A percentile compares a stretch with the other conserved stretches of the same genome.
phyloP scores from a whole-genome alignment of 2,113 vertebrate genomes.

The Peucedramus taeniatus region DNA sequence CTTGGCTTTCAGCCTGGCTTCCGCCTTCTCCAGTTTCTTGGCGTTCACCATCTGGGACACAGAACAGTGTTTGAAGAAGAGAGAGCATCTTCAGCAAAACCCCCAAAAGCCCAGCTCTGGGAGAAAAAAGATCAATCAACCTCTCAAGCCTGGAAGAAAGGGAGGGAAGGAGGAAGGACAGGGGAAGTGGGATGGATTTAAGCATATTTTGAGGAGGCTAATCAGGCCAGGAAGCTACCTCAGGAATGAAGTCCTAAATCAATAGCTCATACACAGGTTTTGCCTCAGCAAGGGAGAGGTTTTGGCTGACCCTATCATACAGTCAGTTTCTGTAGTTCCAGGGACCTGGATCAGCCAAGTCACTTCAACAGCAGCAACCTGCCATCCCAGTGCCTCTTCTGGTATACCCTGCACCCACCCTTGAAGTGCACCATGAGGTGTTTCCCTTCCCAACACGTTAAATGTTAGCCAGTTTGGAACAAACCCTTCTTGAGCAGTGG shows the following conservation, averaged over 20 bases:
- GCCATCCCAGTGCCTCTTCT: background rate
- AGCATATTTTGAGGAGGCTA: background rate
- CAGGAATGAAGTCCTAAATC: background rate
- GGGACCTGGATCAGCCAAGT: background rate
- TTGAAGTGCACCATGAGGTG: background rate
- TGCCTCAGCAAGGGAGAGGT: background rate
- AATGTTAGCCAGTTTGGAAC: background rate
- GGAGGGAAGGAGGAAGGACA: background rate
- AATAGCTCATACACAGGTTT: background rate
- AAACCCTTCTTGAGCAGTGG: background rate
- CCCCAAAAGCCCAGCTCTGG: background rate
- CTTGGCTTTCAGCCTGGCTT: constrained; percentile 93
- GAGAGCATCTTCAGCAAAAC: background rate
- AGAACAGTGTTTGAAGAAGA: background rate
- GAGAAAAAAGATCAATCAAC: background rate
- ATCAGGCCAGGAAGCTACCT: background rate
- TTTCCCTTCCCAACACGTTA: background rate
- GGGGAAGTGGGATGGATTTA: background rate
- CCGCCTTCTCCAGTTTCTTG: constrained; percentile 95
- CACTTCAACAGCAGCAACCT: background rate
- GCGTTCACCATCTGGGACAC: constrained; percentile 83
- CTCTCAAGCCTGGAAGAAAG: background rate
- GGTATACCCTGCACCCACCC: background rate
- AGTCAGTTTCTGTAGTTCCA: background rate
- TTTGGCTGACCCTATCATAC: fast-evolving